A percentile compares a stretch with the other conserved stretches of the same genome.
Evolutionary conservation across 2,888 invertebrate genomes (phyloP).

Genomic region (Allacma fusca): DNA sequence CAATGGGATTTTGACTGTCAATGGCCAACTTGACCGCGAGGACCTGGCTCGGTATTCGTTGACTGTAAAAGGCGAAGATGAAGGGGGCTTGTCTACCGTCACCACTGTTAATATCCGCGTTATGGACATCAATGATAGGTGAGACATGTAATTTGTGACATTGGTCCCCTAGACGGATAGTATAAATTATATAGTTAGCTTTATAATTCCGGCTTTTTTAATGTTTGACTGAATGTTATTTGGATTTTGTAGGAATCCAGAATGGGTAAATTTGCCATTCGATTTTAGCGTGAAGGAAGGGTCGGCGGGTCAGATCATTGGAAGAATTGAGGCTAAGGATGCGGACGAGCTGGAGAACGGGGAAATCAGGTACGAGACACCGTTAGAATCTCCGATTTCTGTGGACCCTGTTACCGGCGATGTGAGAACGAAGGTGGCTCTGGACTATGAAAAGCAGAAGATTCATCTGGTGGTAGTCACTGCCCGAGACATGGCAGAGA

Average conservation of each 20-base stretch:
- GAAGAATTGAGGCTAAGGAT: conserved; percentile 84
- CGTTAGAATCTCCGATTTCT: conserved; percentile 78
- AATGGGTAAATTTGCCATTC: conserved; percentile 83
- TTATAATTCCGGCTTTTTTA: neutral
- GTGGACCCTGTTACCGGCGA: conserved; percentile 82
- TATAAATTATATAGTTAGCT: no score
- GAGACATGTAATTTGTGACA: no score
- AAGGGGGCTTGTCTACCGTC: conserved; percentile 80
- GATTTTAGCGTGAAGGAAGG: conserved; percentile 69
- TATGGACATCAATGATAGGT: conserved; percentile 88
- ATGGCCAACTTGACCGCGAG: conserved; percentile 84
- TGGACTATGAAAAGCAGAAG: conserved; percentile 84
- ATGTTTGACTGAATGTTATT: neutral
- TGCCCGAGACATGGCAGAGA: conserved; percentile 85
- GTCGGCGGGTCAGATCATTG: conserved; percentile 69
- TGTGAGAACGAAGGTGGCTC: conserved; percentile 72
- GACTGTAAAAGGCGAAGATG: conserved; percentile 84
- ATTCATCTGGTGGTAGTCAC: conserved; percentile 79
- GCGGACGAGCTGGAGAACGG: conserved; percentile 87
- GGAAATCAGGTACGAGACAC: conserved; percentile 79
- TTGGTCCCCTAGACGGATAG: no score
- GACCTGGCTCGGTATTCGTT: conserved; percentile 87
- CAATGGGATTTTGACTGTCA: conserved; percentile 88
- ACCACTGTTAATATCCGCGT: conserved; percentile 88
- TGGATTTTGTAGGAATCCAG: conserved; percentile 71